These are phyloP conservation scores for Caenorhabditis sinica DNA, from an alignment of 2,888 invertebrate species.

Conservation along the genomic window DNA sequence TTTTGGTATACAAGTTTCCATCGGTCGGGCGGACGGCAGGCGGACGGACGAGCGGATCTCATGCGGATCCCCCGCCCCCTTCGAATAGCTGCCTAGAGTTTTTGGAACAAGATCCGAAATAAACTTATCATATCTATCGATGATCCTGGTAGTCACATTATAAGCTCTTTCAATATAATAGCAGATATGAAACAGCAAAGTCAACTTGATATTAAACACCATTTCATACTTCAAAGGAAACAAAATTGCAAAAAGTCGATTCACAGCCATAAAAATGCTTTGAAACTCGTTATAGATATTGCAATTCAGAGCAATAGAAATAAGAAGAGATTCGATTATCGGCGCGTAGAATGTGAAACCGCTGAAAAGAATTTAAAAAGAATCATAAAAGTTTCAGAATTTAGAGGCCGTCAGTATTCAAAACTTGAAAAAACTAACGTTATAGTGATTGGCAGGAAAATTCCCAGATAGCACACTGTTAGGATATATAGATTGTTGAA, in stretches of 20 bases:
- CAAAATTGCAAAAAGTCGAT: conserved; percentile 10
- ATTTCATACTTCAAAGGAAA: conserved; percentile 14
- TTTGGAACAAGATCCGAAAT: background rate
- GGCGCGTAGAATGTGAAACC: background rate
- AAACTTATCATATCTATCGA: conserved; percentile 21
- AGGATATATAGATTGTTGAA: conserved; percentile 8
- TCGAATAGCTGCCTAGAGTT: background rate
- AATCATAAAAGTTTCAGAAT: no score
- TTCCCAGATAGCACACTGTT: background rate
- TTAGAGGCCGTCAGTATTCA: background rate
- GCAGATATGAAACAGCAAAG: background rate
- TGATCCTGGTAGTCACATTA: background rate
- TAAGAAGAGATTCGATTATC: background rate
- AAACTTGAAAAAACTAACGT: background rate
- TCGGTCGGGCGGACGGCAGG: no score
- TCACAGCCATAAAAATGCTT: conserved; percentile 15
- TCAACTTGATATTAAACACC: background rate
- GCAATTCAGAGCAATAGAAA: conserved; percentile 12
- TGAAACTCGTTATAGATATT: conserved; percentile 31
- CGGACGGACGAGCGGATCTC: no score
- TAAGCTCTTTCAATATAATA: background rate
- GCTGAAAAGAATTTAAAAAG: no score
- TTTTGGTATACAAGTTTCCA: no score
- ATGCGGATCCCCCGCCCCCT: no score
- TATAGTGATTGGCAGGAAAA: conserved; percentile 1